A percentile compares a stretch with the other conserved stretches of the same genome.
These are phyloP conservation scores for Trinectes maculatus DNA, from an alignment of 2,113 vertebrate species.

Conservation along the genomic window DNA sequence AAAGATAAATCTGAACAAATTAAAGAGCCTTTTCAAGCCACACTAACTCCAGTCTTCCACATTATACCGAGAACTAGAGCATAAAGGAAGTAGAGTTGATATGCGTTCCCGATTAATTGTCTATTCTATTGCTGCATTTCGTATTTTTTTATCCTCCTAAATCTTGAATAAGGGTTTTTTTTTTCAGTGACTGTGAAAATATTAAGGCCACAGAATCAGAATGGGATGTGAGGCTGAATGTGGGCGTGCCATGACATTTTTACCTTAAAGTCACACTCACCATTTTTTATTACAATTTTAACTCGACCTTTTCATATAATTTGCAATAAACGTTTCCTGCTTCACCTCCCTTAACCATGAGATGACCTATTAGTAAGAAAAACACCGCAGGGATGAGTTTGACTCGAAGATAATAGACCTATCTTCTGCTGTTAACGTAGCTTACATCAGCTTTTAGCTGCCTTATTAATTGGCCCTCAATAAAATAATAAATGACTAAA, in stretches of 20 bases:
- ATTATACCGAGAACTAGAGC: constrained; percentile 9
- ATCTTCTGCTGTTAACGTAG: background rate
- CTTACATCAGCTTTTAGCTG: background rate
- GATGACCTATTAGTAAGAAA: background rate
- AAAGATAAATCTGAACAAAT: constrained; percentile 59
- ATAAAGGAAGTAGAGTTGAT: constrained; percentile 46
- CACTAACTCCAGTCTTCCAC: constrained; percentile 21
- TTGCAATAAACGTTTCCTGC: background rate
- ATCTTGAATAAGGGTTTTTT: constrained; percentile 11
- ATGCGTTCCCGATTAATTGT: background rate
- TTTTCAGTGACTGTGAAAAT: background rate
- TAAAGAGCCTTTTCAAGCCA: constrained; percentile 45
- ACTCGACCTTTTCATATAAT: background rate
- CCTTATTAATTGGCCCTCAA: background rate
- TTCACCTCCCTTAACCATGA: too few species aligned
- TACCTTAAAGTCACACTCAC: background rate
- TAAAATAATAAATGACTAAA: too few species aligned
- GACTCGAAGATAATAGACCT: background rate
- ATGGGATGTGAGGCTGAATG: background rate
- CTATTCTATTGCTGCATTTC: constrained; percentile 17
- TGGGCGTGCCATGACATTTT: background rate
- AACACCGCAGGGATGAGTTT: background rate
- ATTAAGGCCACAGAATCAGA: background rate
- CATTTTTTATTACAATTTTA: background rate
- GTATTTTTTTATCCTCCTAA: constrained; percentile 6